These are phyloP conservation scores for Pogonomyrmex californicus DNA, from an alignment of 1,140 invertebrate genomes.

Conservation along the genomic window DNA sequence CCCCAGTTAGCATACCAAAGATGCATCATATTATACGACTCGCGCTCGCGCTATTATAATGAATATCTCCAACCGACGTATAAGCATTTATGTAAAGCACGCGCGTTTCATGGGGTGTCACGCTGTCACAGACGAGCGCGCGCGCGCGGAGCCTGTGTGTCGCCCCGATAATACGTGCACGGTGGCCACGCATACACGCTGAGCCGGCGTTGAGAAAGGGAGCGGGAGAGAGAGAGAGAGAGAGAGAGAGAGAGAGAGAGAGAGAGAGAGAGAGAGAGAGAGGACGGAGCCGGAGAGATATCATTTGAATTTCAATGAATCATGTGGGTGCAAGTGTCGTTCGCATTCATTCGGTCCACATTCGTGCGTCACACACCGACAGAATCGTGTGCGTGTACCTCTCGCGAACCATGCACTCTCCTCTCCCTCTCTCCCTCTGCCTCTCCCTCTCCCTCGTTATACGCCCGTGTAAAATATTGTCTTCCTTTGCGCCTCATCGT, in stretches of 20 bases:
- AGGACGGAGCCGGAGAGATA: constrained; percentile 65
- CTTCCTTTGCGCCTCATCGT: constrained; percentile 53
- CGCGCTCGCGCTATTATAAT: constrained; percentile 80
- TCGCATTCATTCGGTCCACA: constrained; percentile 68
- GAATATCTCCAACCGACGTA: constrained; percentile 76
- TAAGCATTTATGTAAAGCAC: constrained; percentile 80
- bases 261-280: neutral
- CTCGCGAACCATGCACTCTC: neutral
- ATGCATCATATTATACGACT: constrained; percentile 80
- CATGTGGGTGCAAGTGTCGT: constrained; percentile 81
- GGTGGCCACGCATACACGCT: constrained; percentile 16
- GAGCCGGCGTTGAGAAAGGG: neutral
- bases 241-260: constrained; percentile 4
- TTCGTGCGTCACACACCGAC: constrained; percentile 13
- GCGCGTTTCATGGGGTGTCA: constrained; percentile 71
- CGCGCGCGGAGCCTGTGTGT: neutral
- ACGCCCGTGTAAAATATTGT: constrained; percentile 69
- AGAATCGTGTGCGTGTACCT: neutral
- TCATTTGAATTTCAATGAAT: constrained; percentile 86
- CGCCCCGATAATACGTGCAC: constrained; percentile 15
- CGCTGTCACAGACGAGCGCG: constrained; percentile 52
- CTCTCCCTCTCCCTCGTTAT: neutral
- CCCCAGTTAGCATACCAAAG: constrained; percentile 85
- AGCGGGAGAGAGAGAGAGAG: neutral
- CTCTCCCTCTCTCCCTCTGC: no score